Evolutionary conservation across 2,888 invertebrate species (phyloP).

Genomic region (Malthinus flaveolus): DNA sequence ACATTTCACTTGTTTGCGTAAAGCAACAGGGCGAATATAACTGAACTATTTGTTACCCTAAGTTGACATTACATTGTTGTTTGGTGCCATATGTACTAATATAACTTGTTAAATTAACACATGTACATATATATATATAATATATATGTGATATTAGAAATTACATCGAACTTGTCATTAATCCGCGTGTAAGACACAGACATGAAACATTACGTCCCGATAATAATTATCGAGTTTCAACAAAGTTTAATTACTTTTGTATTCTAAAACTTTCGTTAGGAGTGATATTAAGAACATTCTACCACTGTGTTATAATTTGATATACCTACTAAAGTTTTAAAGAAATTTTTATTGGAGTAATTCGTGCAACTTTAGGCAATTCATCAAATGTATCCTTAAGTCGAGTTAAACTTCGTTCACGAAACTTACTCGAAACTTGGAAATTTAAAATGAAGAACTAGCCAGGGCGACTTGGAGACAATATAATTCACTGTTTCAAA

Average conservation of each 20-base stretch:
- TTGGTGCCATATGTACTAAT: conserved; percentile 15
- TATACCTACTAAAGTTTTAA: no score
- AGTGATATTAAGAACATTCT: neutral
- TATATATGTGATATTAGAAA: conserved; percentile 8
- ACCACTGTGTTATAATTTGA: no score
- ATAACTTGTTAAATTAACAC: conserved; percentile 23
- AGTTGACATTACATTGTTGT: conserved; percentile 7
- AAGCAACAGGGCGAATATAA: conserved; percentile 12
- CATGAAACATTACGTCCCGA: neutral
- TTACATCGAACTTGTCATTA: conserved; percentile 14
- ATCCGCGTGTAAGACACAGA: conserved; percentile 4
- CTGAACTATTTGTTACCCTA: conserved; percentile 6
- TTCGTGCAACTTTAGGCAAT: no score
- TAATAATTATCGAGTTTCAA: conserved; percentile 4
- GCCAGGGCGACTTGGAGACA: no score
- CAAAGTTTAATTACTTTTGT: conserved; percentile 3
- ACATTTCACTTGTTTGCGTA: conserved; percentile 5
- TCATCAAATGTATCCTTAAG: neutral
- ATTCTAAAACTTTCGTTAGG: neutral
- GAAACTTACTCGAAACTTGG: neutral
- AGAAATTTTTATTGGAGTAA: no score
- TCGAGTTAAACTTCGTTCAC: neutral
- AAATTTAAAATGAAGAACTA: no score
- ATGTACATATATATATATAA: no score
- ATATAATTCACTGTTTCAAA: no score